phyloP scores from a whole-genome alignment of 2,797 vertebrate species.

The Trachurus trachurus region DNA sequence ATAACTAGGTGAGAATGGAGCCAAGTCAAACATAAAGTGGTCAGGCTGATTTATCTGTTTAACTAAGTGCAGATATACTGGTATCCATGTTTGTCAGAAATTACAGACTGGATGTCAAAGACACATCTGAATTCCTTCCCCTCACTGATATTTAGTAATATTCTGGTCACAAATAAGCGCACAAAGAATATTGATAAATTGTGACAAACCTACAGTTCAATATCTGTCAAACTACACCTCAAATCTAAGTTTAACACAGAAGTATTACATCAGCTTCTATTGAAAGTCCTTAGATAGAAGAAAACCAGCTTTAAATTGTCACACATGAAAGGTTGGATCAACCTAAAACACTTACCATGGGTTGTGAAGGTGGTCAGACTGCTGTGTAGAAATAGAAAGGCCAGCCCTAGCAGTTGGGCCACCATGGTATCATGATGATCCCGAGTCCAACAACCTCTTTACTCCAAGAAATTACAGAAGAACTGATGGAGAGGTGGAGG shows the following conservation, averaged over 20 bases:
- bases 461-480: constrained; percentile 20
- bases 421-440: constrained; percentile 89
- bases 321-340: neutral
- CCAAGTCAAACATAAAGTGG: neutral
- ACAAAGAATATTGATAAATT: neutral
- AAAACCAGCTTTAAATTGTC: neutral
- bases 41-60: neutral
- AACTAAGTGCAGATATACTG: neutral
- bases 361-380: constrained; percentile 52
- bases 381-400: constrained; percentile 70
- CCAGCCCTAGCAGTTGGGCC: constrained; percentile 79
- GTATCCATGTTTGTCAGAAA: neutral
- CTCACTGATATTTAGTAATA: neutral
- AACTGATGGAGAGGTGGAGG: neutral
- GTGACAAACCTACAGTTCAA: neutral
- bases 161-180: no score
- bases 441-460: constrained; percentile 62
- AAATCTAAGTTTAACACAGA: neutral
- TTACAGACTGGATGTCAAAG: neutral
- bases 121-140: neutral
- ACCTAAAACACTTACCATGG: constrained; percentile 74
- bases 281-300: neutral
- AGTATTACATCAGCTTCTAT: neutral
- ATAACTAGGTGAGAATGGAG: neutral
- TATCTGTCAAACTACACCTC: neutral